Percentiles rank a stretch among this genome's conserved stretches.
Evolutionary conservation across 2,888 invertebrate species (phyloP).

Genomic region (Andricus quercusramuli): DNA sequence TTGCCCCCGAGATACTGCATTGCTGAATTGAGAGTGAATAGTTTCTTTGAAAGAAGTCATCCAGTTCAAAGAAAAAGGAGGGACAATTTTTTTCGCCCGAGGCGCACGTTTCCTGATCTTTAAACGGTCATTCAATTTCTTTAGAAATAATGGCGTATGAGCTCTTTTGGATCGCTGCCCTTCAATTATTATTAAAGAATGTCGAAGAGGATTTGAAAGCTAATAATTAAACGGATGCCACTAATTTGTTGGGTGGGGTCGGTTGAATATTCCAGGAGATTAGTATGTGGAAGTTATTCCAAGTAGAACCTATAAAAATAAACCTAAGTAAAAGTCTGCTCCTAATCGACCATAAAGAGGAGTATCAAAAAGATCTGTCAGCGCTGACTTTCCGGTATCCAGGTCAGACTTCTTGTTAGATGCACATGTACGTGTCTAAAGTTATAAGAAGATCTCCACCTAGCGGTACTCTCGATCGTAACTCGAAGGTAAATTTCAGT

Average conservation of each 20-base stretch:
- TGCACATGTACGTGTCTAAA: conserved; percentile 25
- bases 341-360: conserved; percentile 7
- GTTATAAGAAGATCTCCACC: conserved; percentile 24
- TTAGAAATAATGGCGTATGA: no score
- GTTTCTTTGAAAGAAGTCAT: no score
- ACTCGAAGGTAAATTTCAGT: conserved; percentile 55
- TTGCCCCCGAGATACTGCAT: no score
- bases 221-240: background rate
- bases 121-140: no score
- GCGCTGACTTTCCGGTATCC: conserved; percentile 2
- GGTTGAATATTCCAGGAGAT: background rate
- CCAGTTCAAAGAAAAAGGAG: background rate
- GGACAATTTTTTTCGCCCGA: background rate
- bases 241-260: background rate
- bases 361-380: conserved; percentile 6
- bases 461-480: conserved; percentile 30
- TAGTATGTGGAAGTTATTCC: background rate
- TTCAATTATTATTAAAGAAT: background rate
- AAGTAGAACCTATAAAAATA: background rate
- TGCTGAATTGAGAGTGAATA: background rate
- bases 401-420: conserved; percentile 30
- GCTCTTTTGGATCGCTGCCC: no score
- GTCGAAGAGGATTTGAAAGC: background rate
- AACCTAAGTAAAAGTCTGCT: background rate
- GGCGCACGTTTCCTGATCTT: background rate